Conservation (phyloP, 2,113 vertebrate species). For the cattle (Bos taurus) region ARS-UCD2.0 NC_037330.1:41495501-41496000, state of each 20-base stretch:
- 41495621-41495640: background rate
- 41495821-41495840: background rate
- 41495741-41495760: background rate
- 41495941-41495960: background rate
- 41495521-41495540: background rate
- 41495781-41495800: background rate
- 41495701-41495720: background rate
- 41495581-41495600: background rate
- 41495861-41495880: background rate
- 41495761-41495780: background rate
- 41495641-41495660: background rate
- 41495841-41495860: background rate
- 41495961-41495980: background rate
- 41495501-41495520: background rate
- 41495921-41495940: background rate
- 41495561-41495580: background rate
- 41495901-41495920: background rate
- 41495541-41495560: background rate
- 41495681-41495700: background rate
- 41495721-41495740: background rate
- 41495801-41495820: background rate
- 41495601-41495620: background rate
- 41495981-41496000: background rate
- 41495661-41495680: background rate
- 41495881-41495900: conserved; percentile 12